phyloP scores from a whole-genome alignment of 2,113 vertebrate species.

The Alces alces region DNA sequence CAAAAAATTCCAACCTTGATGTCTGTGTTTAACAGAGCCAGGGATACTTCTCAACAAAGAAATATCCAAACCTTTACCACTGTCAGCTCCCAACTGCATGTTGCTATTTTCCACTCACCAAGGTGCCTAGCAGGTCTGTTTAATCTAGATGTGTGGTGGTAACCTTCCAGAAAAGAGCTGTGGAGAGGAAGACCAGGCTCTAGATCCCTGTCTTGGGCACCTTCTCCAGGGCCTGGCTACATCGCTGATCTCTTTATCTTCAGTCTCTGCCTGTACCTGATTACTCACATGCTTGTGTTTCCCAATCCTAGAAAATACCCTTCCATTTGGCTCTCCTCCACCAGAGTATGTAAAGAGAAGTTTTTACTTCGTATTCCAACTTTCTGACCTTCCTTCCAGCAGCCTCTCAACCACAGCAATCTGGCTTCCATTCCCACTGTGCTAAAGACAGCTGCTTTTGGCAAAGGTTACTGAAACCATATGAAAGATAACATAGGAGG shows the following conservation, averaged over 20 bases:
- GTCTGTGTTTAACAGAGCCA: neutral
- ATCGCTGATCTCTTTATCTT: neutral
- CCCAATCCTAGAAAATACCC: neutral
- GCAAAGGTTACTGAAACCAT: neutral
- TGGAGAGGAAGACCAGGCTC: neutral
- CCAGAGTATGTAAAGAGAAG: neutral
- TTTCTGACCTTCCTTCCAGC: conserved; percentile 9
- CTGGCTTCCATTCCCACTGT: neutral
- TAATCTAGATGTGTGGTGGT: neutral
- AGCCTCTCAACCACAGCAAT: neutral
- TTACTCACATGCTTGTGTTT: neutral
- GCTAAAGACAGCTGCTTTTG: neutral
- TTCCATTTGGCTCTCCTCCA: neutral
- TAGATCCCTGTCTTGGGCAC: neutral
- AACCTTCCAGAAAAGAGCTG: neutral
- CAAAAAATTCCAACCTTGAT: neutral
- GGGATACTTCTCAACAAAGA: neutral
- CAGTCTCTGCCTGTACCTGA: neutral
- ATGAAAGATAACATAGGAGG: neutral
- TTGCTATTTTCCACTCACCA: neutral
- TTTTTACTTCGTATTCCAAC: neutral
- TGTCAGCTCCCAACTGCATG: neutral
- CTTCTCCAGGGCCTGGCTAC: neutral
- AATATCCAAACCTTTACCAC: neutral
- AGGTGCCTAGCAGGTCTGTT: neutral